phyloP scores from a whole-genome alignment of 2,888 invertebrate genomes.

The Nomada goodeniana region DNA sequence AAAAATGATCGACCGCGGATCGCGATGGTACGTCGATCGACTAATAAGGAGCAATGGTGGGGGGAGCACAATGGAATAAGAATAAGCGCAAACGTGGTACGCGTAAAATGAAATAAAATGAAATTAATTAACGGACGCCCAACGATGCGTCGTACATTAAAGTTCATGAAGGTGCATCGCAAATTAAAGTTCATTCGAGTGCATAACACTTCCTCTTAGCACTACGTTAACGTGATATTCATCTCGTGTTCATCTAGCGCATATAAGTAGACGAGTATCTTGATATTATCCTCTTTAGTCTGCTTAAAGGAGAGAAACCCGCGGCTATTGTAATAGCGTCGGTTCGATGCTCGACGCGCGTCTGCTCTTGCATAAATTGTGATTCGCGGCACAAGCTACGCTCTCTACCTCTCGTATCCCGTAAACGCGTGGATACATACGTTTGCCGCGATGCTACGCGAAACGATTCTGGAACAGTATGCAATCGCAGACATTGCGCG shows the following conservation, averaged over 20 bases:
- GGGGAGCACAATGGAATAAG: too few species aligned
- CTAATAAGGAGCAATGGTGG: slow-evolving; percentile 1
- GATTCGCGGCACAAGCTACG: slow-evolving; percentile 10
- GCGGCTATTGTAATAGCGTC: slow-evolving; percentile 76
- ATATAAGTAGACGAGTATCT: slow-evolving; percentile 73
- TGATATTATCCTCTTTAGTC: slow-evolving; percentile 63
- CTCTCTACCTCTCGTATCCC: background rate
- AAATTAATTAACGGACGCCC: slow-evolving; percentile 52
- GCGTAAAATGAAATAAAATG: slow-evolving; percentile 31
- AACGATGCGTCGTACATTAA: slow-evolving; percentile 54
- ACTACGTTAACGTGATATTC: slow-evolving; percentile 71
- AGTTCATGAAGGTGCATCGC: slow-evolving; percentile 56
- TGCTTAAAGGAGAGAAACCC: slow-evolving; percentile 71
- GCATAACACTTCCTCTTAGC: slow-evolving; percentile 62
- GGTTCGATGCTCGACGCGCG: slow-evolving; percentile 73
- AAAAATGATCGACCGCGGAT: background rate
- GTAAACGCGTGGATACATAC: slow-evolving; percentile 24
- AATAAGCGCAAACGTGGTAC: slow-evolving; percentile 15
- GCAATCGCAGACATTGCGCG: background rate
- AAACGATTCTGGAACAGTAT: too few species aligned
- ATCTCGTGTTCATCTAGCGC: slow-evolving; percentile 78
- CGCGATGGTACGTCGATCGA: background rate
- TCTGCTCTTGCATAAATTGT: slow-evolving; percentile 17
- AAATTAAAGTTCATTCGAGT: slow-evolving; percentile 59
- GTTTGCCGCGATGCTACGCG: background rate